Evolutionary conservation across 2,797 vertebrate genomes (phyloP).

Genomic region (Rhinatrema bivittatum): DNA sequence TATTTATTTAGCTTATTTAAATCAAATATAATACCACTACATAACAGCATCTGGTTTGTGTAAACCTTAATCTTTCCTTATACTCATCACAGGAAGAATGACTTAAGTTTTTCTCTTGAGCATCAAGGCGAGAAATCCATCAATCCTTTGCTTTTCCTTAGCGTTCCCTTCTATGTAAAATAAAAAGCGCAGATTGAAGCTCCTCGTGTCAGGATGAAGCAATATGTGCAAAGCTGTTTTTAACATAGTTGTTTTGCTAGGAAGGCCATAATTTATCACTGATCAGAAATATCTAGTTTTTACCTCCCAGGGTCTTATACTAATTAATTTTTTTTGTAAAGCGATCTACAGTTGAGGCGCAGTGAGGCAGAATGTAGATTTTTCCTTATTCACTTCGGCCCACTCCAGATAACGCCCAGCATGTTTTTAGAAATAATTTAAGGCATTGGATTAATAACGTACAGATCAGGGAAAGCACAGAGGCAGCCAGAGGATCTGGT

Average conservation of each 20-base stretch:
- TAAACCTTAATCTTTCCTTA: too few relatives aligned
- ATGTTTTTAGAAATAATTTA: constrained; percentile 30
- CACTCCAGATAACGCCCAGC: constrained; percentile 24
- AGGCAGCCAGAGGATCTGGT: too few relatives aligned
- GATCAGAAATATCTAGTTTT: constrained; percentile 3
- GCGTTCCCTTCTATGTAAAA: constrained; percentile 17
- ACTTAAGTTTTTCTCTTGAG: too few relatives aligned
- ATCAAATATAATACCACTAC: too few relatives aligned
- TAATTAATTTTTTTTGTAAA: constrained; percentile 33
- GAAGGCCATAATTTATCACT: constrained; percentile 4
- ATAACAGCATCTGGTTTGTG: too few relatives aligned
- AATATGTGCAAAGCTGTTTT: neutral
- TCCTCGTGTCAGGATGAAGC: constrained; percentile 1
- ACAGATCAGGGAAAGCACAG: too few relatives aligned
- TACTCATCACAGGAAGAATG: too few relatives aligned
- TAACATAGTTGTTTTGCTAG: too few relatives aligned
- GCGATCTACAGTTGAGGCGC: constrained; percentile 24
- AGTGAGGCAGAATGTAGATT: constrained; percentile 16
- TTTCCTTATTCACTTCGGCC: constrained; percentile 27
- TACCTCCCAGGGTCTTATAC: constrained; percentile 10
- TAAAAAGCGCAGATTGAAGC: constrained; percentile 1
- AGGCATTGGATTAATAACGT: constrained; percentile 19
- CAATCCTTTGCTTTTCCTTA: constrained; percentile 3
- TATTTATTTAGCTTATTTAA: too few relatives aligned
- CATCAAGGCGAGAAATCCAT: neutral